These are phyloP conservation scores for Otolemur crassicaudatus DNA, from an alignment of 2,797 vertebrate species.

Conservation along the genomic window DNA sequence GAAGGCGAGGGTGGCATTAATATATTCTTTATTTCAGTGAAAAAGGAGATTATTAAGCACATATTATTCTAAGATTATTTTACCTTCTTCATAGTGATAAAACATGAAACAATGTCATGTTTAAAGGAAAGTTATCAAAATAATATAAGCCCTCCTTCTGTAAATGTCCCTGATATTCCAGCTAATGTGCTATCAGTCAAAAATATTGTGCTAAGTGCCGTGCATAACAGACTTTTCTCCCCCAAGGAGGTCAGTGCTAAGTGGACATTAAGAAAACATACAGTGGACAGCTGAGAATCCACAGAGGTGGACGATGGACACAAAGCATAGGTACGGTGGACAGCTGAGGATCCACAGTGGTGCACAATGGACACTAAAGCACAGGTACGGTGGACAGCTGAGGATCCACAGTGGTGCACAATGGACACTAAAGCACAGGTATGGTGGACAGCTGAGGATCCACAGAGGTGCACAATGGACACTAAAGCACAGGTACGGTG, in stretches of 20 bases:
- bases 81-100: neutral
- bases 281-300: neutral
- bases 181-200: neutral
- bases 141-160: neutral
- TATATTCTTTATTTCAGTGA: conserved; percentile 12
- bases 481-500: neutral
- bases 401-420: too few relatives aligned
- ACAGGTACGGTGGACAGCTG: neutral
- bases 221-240: neutral
- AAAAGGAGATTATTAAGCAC: neutral
- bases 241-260: neutral
- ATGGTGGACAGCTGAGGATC: neutral
- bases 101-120: neutral
- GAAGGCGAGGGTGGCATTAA: neutral
- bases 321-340: too few relatives aligned
- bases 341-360: too few relatives aligned
- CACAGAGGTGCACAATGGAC: too few relatives aligned
- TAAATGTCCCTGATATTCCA: neutral
- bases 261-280: neutral
- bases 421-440: neutral
- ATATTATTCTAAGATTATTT: conserved; percentile 18
- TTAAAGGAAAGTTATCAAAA: neutral
- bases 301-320: too few relatives aligned
- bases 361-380: too few relatives aligned
- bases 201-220: neutral